Evolutionary conservation across 2,888 invertebrate species (phyloP), one percentile per base, ranked within the genome.

Genomic region (Lydus trimaculatus): DNA sequence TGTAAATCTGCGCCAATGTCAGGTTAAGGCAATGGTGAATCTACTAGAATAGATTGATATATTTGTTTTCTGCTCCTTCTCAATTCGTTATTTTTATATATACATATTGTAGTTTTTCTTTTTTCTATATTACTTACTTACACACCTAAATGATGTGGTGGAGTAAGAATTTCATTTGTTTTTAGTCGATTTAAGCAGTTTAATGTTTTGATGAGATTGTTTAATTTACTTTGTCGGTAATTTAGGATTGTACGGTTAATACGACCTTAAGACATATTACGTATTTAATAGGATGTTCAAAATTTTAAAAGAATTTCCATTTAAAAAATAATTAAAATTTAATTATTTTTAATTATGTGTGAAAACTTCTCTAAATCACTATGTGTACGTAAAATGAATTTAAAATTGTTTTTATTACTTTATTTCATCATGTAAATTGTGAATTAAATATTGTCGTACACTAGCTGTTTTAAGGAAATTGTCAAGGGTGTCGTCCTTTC

Each of bases 1-100:
- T 72, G 69, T 73, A 70, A 73, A 73, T 72, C 67, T 70, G 71
- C 64, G 69, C 36, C 65, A 63, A 69, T 69, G 72, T 65, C 72
- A 69, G 69, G 69, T 67, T 73, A 67, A 69, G 66, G 59, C 43
- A 61, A 64, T 65, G 58, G 25, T 65, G 62, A 69, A 69, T 69
- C 61, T 61, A 56, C 58, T 58, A 56, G 58, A 60, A 60, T 61
- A 69, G 58, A 43, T 61, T 64, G 64, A 64, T 64, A 59, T 56
- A 64, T 64, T 59, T 59, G 59, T 33, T 56, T 23, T 39, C 23
- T 61, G 23, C 11, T 61, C 36, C 9, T 23, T 61, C 20, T 39
- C 20, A 31, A 17, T 25, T 39, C 39, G 25, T 61, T 39, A 60
- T 61, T 61, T 61, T 23, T 36, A 5, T 36, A n/a, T 33, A 9